Evolutionary conservation across 2,113 vertebrate genomes (phyloP), one percentile per base, ranked within the genome.

Genomic region (Neolamprologus falcicula): DNA sequence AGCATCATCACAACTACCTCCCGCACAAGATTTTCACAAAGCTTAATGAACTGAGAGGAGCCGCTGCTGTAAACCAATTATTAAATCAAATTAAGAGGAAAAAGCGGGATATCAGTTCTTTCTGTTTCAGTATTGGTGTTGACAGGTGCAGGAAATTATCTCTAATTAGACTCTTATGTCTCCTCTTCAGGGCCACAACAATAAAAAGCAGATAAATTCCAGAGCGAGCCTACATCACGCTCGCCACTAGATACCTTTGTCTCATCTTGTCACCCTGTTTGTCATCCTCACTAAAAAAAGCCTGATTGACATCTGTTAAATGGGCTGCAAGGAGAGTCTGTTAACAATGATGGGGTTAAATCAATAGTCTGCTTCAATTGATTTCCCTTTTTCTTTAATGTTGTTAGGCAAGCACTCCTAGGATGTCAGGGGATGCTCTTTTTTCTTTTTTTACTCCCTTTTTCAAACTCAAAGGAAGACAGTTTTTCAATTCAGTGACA

Each of bases 341-440:
- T 86, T 91, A 80, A 89, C 87, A 90, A 86, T 78, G 82, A 90
- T 83, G 84, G 81, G 63, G 59, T 68, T 76, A 71, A 90, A 92
- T 95, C 91, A 87, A 95, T 95, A 93, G 83, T 47, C 86, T 45
- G 87, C 88, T 88, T 83, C 79, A 45, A 94, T 88, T 57, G 92
- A 94, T 95, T 92, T 63, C 35, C 42, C 54, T 84, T 91, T 92
- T 59, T 53, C 88, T 88, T 84, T 89, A 91, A 90, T 88, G 92
- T 90, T 85, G 86, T 92, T 92, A 90, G 86, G 86, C 89, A 84
- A 73, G 83, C 8, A 16, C n/a, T 79, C 50, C 68, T 45, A 37
- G 83, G 52, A 88, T 81, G 66, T 86, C 84, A 63, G 47, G 9
- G 79, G 7, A 86, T 7, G n/a, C 52, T 76, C 53, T 78, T 86